Evolutionary conservation across 2,888 invertebrate genomes (phyloP), one percentile per base, ranked within the genome.

Genomic region (Luffia ferchaultella): DNA sequence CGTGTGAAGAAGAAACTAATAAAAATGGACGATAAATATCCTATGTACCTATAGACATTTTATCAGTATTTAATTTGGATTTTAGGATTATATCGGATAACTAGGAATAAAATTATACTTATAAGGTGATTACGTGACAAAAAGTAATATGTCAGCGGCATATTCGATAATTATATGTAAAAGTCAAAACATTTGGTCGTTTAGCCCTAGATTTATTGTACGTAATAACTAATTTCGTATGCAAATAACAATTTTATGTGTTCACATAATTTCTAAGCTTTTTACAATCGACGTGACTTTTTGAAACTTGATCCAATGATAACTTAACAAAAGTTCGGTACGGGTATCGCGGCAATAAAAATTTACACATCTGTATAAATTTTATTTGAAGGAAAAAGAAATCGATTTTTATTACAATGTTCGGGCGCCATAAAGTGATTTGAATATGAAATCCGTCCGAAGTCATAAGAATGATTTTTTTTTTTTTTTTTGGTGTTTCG

Each of bases 391-490:
- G n/a, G n/a, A n/a, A 64, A 65, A 65, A 66, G 12, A 30, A 17
- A 48, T 65, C 62, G 59, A 42, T 67, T 64, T 62, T 58, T n/a
- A 63, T 62, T 58, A 63, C 61, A 62, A 63, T 58, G 58, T 57
- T 60, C 61, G 61, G 58, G 60, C 57, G 59, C 59, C 60, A 43
- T 73, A 69, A 71, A 73, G 59, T 62, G 65, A 67, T 70, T 70
- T 68, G 64, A 69, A 73, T 69, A 65, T 60, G 63, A 41, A 49
- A 49, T 48, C 30, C 30, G 30, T 3, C 30, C 30, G 30, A 30
- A n/a, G 30, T 12, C 30, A 30, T 30, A 30, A 30, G n/a, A n/a
- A n/a, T n/a, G n/a, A n/a, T n/a, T n/a, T n/a, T n/a, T n/a, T n/a
- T n/a, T n/a, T n/a, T n/a, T n/a, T n/a, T n/a, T n/a, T n/a, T n/a